phyloP scores from a whole-genome alignment of 2,797 vertebrate genomes.

The Acanthopagrus latus region DNA sequence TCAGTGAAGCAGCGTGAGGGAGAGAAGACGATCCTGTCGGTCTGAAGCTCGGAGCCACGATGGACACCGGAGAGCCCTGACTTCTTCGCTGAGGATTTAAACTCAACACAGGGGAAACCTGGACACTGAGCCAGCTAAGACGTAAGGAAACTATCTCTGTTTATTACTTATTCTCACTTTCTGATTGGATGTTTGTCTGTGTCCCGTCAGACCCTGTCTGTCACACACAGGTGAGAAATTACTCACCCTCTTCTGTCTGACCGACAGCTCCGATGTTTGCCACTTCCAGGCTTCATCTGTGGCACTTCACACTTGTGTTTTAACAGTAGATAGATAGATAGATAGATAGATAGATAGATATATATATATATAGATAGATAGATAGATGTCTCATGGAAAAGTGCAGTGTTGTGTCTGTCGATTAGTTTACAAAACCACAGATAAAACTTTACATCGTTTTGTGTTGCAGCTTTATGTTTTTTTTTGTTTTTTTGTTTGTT shows the following conservation, averaged over 20 bases:
- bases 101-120: not conserved
- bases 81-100: constrained; percentile 21
- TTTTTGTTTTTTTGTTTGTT: too few relatives aligned
- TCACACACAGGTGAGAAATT: constrained; percentile 3
- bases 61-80: constrained; percentile 7
- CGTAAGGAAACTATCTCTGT: constrained; percentile 38
- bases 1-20: not conserved
- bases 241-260: constrained; percentile 13
- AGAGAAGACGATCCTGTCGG: not conserved
- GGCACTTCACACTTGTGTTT: not conserved
- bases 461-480: too few relatives aligned
- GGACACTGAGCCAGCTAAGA: not conserved
- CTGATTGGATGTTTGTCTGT: not conserved
- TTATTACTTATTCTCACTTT: not conserved
- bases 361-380: not conserved
- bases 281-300: too few relatives aligned
- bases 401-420: not conserved
- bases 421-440: not conserved
- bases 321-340: not conserved
- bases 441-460: too few relatives aligned
- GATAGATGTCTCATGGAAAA: not conserved
- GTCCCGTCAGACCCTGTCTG: not conserved
- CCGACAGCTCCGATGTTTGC: not conserved
- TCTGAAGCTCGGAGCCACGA: not conserved
- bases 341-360: not conserved